phyloP scores from a whole-genome alignment of 1,140 invertebrate genomes.

The Mactra quadrangularis region DNA sequence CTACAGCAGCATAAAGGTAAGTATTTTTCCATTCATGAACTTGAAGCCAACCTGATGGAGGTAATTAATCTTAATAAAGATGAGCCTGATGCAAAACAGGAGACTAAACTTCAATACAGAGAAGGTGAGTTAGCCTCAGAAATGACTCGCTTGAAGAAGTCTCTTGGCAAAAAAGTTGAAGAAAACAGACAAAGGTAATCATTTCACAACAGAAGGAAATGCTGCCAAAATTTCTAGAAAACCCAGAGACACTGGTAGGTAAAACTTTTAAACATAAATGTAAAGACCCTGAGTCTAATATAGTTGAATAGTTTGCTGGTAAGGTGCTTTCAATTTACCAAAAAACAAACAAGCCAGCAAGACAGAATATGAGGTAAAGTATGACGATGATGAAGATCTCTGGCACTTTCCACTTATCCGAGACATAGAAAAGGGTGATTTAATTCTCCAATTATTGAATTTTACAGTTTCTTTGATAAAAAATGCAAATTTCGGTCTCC shows the following conservation, averaged over 20 bases:
- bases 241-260: constrained; percentile 9
- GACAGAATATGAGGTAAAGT: neutral
- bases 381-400: neutral
- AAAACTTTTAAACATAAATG: constrained; percentile 7
- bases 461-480: no score
- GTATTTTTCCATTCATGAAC: neutral
- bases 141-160: neutral
- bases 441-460: no score
- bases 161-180: neutral
- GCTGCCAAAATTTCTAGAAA: neutral
- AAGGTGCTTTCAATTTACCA: no score
- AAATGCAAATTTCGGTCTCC: no score
- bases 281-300: neutral
- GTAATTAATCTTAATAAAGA: constrained; percentile 11
- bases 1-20: constrained; percentile 9
- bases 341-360: no score
- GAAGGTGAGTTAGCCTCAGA: neutral
- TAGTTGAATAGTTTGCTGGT: neutral
- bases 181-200: constrained; percentile 7
- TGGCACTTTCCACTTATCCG: neutral
- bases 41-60: neutral
- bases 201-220: constrained; percentile 5
- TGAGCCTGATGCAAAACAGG: neutral
- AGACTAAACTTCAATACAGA: constrained; percentile 1
- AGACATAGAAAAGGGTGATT: neutral